Evolutionary conservation across 2,797 vertebrate species (phyloP).

Genomic region (Macroramphosus scolopax): DNA sequence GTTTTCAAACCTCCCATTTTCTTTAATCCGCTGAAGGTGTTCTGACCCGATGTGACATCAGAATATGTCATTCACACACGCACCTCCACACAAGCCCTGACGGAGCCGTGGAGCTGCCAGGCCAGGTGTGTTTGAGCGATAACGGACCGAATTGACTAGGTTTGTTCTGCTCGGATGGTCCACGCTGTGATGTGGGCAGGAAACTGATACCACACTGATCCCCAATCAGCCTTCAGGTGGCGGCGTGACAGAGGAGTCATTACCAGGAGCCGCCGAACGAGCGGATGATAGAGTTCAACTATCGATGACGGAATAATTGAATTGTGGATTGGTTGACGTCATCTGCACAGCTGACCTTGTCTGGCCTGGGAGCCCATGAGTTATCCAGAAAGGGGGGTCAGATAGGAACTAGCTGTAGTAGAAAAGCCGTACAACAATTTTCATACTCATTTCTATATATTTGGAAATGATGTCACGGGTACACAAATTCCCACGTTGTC

Average conservation of each 20-base stretch:
- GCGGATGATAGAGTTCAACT: too few relatives aligned
- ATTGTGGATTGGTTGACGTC: too few relatives aligned
- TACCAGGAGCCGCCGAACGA: slow-evolving; percentile 13
- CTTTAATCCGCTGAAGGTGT: slow-evolving; percentile 4
- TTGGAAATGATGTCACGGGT: too few relatives aligned
- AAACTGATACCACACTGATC: slow-evolving; percentile 53
- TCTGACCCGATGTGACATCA: slow-evolving; percentile 18
- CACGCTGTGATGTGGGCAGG: slow-evolving; percentile 36
- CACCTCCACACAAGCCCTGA: slow-evolving; percentile 7
- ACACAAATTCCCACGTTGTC: too few relatives aligned
- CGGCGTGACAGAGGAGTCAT: slow-evolving; percentile 26
- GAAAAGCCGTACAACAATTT: too few relatives aligned
- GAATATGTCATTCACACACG: slow-evolving; percentile 32
- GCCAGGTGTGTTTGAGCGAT: slow-evolving; percentile 61
- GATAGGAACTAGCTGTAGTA: too few relatives aligned
- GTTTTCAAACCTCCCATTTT: too few relatives aligned
- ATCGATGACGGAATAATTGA: too few relatives aligned
- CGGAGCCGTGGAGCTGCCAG: slow-evolving; percentile 8
- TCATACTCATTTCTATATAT: too few relatives aligned
- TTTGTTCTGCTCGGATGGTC: slow-evolving; percentile 48
- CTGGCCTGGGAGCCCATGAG: too few relatives aligned
- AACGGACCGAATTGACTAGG: slow-evolving; percentile 46
- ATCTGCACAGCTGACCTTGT: too few relatives aligned
- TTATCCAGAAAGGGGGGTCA: too few relatives aligned
- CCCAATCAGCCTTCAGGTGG: slow-evolving; percentile 51